Evolutionary conservation across 2,888 invertebrate species (phyloP).

Genomic region (Eumacrocentrus americanus): DNA sequence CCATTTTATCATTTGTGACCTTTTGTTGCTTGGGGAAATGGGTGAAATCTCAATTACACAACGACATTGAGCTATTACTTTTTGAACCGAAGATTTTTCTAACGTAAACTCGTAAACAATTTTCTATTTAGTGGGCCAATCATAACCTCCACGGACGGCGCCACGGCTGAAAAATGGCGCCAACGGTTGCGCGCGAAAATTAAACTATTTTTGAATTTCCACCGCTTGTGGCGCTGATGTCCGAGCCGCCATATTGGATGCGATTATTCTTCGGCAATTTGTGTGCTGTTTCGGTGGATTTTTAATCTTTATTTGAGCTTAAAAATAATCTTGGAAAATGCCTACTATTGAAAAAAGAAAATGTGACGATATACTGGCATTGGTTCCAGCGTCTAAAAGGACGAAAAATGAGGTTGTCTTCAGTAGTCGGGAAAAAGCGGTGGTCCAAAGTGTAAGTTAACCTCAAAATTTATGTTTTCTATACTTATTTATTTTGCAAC

Average conservation of each 20-base stretch:
- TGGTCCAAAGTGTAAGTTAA: conserved; percentile 74
- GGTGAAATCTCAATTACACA: neutral
- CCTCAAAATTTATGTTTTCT: conserved; percentile 33
- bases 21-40: neutral
- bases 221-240: too few species aligned
- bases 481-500: neutral
- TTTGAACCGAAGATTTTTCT: conserved; percentile 26
- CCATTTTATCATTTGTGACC: conserved; percentile 55
- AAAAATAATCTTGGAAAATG: conserved; percentile 41
- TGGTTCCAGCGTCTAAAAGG: conserved; percentile 68
- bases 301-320: too few species aligned
- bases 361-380: conserved; percentile 57
- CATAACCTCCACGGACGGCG: neutral
- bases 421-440: conserved; percentile 76
- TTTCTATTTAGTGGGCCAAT: conserved; percentile 6
- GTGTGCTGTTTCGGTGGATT: too few species aligned
- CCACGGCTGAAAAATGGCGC: too few species aligned
- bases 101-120: conserved; percentile 27
- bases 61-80: neutral
- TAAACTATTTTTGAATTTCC: too few species aligned
- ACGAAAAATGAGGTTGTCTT: conserved; percentile 76
- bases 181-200: too few species aligned
- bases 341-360: conserved; percentile 58
- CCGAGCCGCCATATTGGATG: too few species aligned
- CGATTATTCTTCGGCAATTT: too few species aligned